phyloP scores from a whole-genome alignment of 2,888 invertebrate species.

The Nowickia ferox region DNA sequence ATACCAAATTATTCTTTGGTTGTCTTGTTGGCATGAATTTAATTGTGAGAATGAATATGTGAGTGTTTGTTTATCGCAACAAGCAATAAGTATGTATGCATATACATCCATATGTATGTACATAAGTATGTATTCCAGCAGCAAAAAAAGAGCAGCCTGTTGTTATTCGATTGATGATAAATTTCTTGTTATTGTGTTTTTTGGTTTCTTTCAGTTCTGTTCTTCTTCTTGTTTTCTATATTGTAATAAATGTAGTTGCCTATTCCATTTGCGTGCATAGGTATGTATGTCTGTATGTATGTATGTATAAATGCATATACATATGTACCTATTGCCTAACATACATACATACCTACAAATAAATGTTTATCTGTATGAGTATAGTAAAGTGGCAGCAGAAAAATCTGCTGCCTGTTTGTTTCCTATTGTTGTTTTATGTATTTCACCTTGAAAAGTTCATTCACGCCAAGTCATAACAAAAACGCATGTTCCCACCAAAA shows the following conservation, averaged over 20 bases:
- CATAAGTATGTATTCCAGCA: background rate
- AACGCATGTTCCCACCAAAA: constrained; percentile 76
- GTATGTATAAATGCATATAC: background rate
- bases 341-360: background rate
- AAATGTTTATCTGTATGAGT: background rate
- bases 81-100: background rate
- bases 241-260: constrained; percentile 67
- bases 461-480: constrained; percentile 79
- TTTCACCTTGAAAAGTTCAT: constrained; percentile 82
- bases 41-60: background rate
- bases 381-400: constrained; percentile 19
- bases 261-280: constrained; percentile 24
- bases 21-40: constrained; percentile 11
- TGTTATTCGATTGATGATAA: constrained; percentile 42
- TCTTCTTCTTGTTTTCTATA: constrained; percentile 13
- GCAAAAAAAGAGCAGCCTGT: constrained; percentile 34
- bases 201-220: background rate
- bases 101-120: background rate
- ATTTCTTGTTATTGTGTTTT: background rate
- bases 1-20: constrained; percentile 19
- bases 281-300: constrained; percentile 13
- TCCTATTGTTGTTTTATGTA: constrained; percentile 72
- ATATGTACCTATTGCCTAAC: background rate
- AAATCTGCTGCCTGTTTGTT: constrained; percentile 29
- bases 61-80: constrained; percentile 3